phyloP scores from a whole-genome alignment of 2,113 vertebrate species.

The Leptobrachium ailaonicum region DNA sequence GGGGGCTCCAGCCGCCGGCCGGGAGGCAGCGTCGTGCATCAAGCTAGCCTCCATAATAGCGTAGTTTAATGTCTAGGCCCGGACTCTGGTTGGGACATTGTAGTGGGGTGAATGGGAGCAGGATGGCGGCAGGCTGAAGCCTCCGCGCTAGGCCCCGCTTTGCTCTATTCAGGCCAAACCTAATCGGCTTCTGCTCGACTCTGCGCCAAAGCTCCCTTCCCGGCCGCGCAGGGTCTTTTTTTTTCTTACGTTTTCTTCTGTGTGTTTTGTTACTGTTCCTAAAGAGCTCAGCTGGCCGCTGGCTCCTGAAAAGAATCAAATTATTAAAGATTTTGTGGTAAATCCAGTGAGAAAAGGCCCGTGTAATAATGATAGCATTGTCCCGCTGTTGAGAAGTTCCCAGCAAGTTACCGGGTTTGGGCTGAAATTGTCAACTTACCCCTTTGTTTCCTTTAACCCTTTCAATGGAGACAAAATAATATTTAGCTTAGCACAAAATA shows the following conservation, averaged over 20 bases:
- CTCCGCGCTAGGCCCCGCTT: conserved; percentile 68
- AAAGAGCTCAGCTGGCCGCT: conserved; percentile 80
- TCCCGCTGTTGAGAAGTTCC: conserved; percentile 66
- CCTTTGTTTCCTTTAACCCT: conserved; percentile 71
- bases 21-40: conserved; percentile 69
- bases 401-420: conserved; percentile 64
- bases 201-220: conserved; percentile 71
- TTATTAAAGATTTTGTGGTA: conserved; percentile 79
- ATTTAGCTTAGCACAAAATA: conserved; percentile 72
- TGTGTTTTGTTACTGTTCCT: conserved; percentile 76
- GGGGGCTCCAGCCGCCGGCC: conserved; percentile 62
- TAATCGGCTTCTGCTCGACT: conserved; percentile 77
- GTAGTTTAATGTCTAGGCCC: conserved; percentile 77
- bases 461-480: conserved; percentile 75
- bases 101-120: conserved; percentile 75
- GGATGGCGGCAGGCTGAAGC: conserved; percentile 74
- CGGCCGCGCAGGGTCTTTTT: conserved; percentile 67
- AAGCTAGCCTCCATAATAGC: conserved; percentile 79
- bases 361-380: conserved; percentile 73
- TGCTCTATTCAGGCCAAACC: conserved; percentile 74
- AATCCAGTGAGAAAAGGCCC: conserved; percentile 73
- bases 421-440: conserved; percentile 65
- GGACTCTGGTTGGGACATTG: conserved; percentile 84
- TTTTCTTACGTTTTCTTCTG: conserved; percentile 47
- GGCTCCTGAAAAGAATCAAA: conserved; percentile 77